These are phyloP conservation scores for Dendrolimus houi DNA, from an alignment of 2,888 invertebrate genomes.

Conservation along the genomic window DNA sequence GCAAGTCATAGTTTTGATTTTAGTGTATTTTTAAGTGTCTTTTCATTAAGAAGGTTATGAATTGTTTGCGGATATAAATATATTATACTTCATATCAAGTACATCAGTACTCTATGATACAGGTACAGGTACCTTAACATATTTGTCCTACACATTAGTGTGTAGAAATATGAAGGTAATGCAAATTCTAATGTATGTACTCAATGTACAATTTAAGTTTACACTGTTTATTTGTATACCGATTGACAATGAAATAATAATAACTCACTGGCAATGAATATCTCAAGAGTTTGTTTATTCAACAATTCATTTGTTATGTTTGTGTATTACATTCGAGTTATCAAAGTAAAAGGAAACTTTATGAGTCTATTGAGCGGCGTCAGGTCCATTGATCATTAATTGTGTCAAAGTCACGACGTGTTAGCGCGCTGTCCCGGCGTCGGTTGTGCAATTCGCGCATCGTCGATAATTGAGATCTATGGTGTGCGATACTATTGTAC, in stretches of 20 bases:
- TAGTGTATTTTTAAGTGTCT: too few species aligned
- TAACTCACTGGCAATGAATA: background rate
- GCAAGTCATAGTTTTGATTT: too few species aligned
- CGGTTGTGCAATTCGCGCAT: constrained; percentile 51
- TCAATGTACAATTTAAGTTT: background rate
- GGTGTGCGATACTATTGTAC: constrained; percentile 12
- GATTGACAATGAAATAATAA: background rate
- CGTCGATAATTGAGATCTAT: constrained; percentile 34
- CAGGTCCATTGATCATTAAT: constrained; percentile 54
- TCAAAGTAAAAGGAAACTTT: constrained; percentile 20
- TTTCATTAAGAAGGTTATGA: too few species aligned
- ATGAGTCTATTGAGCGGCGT: constrained; percentile 24
- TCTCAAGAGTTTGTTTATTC: background rate
- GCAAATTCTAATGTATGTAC: background rate
- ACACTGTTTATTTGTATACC: background rate
- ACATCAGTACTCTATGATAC: too few species aligned
- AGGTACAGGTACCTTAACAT: too few species aligned
- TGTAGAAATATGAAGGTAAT: background rate
- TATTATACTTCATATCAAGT: too few species aligned
- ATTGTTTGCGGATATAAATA: too few species aligned
- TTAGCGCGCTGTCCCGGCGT: constrained; percentile 43
- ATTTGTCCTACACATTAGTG: too few species aligned
- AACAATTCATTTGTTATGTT: constrained; percentile 3
- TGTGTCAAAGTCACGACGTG: constrained; percentile 70
- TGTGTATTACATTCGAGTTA: constrained; percentile 2